Base-by-base conservation (phyloP, 2,797 vertebrate species). In the Scyliorhinus canicula region DNA sequence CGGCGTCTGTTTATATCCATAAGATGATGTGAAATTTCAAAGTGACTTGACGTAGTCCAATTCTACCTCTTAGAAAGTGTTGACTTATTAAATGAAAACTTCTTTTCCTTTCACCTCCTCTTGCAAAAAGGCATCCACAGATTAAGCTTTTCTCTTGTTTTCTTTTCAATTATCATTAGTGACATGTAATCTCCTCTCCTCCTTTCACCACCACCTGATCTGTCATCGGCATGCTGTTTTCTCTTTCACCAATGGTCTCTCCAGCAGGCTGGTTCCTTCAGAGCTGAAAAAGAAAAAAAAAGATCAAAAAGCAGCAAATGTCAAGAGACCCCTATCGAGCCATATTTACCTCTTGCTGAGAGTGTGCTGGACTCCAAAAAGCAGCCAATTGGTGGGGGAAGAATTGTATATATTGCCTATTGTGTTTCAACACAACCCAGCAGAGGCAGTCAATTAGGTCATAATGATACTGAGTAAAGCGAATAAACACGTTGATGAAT, bases 261-360 rank as follows among this genome's bases (percentile, higher is more conserved):
- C 91, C 96, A 96, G 95, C 96, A 95, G 96, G 95, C 95, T 95
- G 96, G 95, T 96, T 96, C 96, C 96, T 97, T 96, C 97, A 97
- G 95, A 96, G 96, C 28, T 1, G 96, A 95, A 65, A 4, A 96
- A 97, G 96, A 96, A 96, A 93, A 95, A n/a, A 96, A 95, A 97
- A 97, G 97, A 98, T 98, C 97, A 97, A 97, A 97, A 97, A 97
- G 96, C 95, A 40, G 96, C 98, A 98, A 96, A 98, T 97, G 98
- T 98, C 97, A 98, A 98, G 97, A 97, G 96, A 97, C 97, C 97
- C 96, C 97, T 96, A 96, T 96, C 96, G 97, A 97, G 96, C 93
- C 95, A 97, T 96, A 97, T 98, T 98, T 97, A 97, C 97, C 97
- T 96, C 96, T 97, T 97, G 96, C 96, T 96, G 96, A 96, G 96